Conservation (phyloP, 1,140 invertebrate species). For the Aphelinus certus region DNA sequence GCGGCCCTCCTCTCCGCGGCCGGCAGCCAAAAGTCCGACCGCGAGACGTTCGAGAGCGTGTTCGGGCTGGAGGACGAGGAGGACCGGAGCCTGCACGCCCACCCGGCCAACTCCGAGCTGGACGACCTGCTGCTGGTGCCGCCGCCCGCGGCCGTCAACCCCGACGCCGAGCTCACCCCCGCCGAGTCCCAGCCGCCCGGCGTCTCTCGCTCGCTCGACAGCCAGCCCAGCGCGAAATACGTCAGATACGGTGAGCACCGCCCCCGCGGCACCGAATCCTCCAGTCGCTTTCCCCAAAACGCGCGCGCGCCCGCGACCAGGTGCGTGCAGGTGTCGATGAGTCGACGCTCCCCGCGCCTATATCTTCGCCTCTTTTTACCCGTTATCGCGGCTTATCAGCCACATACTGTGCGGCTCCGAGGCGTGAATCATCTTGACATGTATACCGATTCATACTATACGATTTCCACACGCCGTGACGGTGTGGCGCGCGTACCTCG, state of each 20-base stretch:
- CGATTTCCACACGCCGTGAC: no score
- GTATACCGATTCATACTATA: no score
- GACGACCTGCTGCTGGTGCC: not conserved
- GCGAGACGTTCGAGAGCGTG: slow-evolving; percentile 45
- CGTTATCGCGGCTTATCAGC: no score
- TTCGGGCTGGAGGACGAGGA: slow-evolving; percentile 40
- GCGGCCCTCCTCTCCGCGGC: not conserved
- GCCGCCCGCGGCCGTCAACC: not conserved
- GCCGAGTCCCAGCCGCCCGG: slow-evolving; percentile 16
- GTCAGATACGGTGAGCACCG: slow-evolving; percentile 58
- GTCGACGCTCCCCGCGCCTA: no score
- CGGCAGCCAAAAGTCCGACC: slow-evolving; percentile 4
- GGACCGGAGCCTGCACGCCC: not conserved
- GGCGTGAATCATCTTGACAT: no score
- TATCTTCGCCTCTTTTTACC: no score
- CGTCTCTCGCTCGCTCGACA: slow-evolving; percentile 15
- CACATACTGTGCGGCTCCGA: no score
- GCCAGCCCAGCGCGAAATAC: slow-evolving; percentile 51
- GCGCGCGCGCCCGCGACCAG: no score
- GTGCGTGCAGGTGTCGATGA: no score
- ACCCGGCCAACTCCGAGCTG: not conserved
- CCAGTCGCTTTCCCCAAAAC: no score
- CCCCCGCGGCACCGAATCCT: no score
- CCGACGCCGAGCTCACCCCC: not conserved
- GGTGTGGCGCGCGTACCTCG: no score